Conservation (phyloP, 2,797 vertebrate genomes). For the Ibycter americanus region DNA sequence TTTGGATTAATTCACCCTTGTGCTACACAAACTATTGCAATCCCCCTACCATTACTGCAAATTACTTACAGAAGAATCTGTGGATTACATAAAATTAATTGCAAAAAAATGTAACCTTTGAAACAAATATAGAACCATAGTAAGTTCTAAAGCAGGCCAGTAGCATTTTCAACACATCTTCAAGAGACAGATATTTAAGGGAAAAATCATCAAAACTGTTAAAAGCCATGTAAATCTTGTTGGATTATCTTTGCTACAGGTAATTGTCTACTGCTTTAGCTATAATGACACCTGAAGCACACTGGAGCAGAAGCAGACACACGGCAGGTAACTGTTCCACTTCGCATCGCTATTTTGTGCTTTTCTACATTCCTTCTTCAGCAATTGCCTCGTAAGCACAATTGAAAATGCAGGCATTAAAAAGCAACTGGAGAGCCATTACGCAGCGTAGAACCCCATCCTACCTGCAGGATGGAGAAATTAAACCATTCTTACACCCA, state of each 20-base stretch:
- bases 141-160: neutral
- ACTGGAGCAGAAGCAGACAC: neutral
- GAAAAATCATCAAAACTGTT: neutral
- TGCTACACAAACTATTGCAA: neutral
- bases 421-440: neutral
- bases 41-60: neutral
- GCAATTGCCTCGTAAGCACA: neutral
- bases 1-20: neutral
- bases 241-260: neutral
- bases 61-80: neutral
- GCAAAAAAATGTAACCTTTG: neutral
- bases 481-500: neutral
- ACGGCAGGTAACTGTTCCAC: neutral
- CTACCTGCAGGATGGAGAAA: neutral
- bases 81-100: neutral
- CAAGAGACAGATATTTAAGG: neutral
- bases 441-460: neutral
- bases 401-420: neutral
- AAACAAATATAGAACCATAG: neutral
- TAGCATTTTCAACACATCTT: neutral
- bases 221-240: neutral
- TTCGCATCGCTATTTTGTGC: neutral
- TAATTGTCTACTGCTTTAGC: neutral
- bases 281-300: neutral
- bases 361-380: neutral